These are phyloP conservation scores for Ypsolopha sequella DNA, from an alignment of 2,888 invertebrate species.

Conservation along the genomic window DNA sequence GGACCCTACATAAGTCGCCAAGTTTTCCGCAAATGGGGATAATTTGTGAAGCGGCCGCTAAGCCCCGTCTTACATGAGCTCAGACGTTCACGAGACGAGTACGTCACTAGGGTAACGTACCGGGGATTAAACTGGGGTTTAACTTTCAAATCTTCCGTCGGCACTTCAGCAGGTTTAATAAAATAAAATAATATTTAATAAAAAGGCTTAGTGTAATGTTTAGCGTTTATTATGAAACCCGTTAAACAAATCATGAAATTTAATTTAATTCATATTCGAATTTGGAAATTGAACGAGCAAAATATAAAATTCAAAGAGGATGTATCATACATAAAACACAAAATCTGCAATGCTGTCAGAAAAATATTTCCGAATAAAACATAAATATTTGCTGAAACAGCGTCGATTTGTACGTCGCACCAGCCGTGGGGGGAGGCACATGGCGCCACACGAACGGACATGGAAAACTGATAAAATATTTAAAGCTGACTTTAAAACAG, in stretches of 20 bases:
- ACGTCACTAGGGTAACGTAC: neutral
- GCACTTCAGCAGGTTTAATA: neutral
- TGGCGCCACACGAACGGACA: constrained; percentile 57
- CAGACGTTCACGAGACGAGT: constrained; percentile 27
- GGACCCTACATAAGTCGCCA: constrained; percentile 10
- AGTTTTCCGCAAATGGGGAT: constrained; percentile 40
- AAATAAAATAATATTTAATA: neutral
- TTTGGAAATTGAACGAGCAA: neutral
- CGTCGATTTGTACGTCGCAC: constrained; percentile 35
- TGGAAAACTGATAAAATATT: constrained; percentile 64
- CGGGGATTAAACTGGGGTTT: neutral
- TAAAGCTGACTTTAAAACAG: constrained; percentile 48
- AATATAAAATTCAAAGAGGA: neutral
- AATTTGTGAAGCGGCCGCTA: constrained; percentile 44
- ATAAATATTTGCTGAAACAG: constrained; percentile 35
- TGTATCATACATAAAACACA: neutral
- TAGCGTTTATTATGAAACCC: neutral
- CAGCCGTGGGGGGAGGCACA: constrained; percentile 25
- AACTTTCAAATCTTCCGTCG: neutral
- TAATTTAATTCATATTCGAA: neutral
- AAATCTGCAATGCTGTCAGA: neutral
- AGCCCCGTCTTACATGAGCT: constrained; percentile 31
- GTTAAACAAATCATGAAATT: neutral
- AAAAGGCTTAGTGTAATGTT: neutral
- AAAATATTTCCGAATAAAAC: constrained; percentile 26